Conservation (phyloP, 2,797 vertebrate genomes). For the Halcyon chelicuti region DNA sequence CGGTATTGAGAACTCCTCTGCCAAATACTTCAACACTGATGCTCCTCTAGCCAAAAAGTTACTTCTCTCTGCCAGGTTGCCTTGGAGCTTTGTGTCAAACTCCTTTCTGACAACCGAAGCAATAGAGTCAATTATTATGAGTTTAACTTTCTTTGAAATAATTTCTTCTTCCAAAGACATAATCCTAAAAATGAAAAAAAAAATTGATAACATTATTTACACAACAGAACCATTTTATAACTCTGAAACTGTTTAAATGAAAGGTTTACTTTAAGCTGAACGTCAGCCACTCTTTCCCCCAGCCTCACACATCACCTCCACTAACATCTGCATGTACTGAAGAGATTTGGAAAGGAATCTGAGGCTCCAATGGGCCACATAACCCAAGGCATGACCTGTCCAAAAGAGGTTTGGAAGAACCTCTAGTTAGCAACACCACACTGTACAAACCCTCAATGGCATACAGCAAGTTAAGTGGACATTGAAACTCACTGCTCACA, state of each 20-base stretch:
- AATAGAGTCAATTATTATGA: slow-evolving; percentile 86
- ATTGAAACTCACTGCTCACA: neutral
- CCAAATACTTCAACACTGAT: slow-evolving; percentile 84
- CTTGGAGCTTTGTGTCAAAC: slow-evolving; percentile 84
- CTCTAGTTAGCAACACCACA: neutral
- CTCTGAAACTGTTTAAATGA: neutral
- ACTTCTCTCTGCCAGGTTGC: slow-evolving; percentile 83
- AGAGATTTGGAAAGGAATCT: neutral
- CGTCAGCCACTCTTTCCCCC: neutral
- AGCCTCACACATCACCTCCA: neutral
- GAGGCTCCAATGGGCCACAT: neutral
- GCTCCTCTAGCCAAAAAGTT: slow-evolving; percentile 84
- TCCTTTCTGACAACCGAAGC: slow-evolving; percentile 89
- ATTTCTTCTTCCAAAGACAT: slow-evolving; percentile 87
- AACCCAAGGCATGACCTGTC: neutral
- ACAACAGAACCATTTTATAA: neutral
- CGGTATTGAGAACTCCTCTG: slow-evolving; percentile 86
- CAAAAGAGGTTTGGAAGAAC: neutral
- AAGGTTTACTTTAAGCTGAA: neutral
- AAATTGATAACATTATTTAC: neutral
- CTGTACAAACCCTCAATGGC: neutral
- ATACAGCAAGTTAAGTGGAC: neutral
- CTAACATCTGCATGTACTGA: neutral
- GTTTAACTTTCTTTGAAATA: slow-evolving; percentile 82
- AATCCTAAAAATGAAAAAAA: slow-evolving; percentile 71